Evolutionary conservation across 2,113 vertebrate species (phyloP), one percentile per base, ranked within the genome.

Genomic region (Steatornis caripensis): DNA sequence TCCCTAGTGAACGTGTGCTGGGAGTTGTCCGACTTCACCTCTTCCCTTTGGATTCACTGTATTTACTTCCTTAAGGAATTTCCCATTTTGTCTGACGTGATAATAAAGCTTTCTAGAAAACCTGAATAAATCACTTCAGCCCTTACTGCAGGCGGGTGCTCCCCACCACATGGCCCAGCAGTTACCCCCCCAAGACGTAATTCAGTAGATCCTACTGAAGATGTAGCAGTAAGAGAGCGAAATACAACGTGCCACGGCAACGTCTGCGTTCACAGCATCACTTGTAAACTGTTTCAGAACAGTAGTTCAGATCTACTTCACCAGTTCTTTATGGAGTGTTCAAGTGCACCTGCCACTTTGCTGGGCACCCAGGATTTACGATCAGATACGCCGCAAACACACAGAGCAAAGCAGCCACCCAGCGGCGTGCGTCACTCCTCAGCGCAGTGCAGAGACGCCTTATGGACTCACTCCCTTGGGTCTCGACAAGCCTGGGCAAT

Each of bases 181-280:
- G 18, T 5, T 12, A 4, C 24, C 27, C 14, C 23, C 58, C 58
- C 12, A 10, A 9, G 22, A 4, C 1, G 5, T 2, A 15, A n/a
- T 2, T 3, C 45, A 43, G 37, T 3, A 58, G 87, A 10, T 43
- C 54, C 58, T 1, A 2, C 64, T 15, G 27, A 9, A 12, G 39
- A 37, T 0, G 1, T 1, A 4, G 54, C 1, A 24, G 45, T 10
- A 16, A 0, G 1, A 64, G 48, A 69, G 32, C 53, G 34, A 12
- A 53, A 13, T 0, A 1, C 34, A 36, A 13, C 27, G 2, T 0
- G 10, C 22, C 29, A 29, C 10, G 0, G 15, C 53, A n/a, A 20
- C 0, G 0, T 26, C 53, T 1, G 5, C 0, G 37, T 2, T 20
- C 19, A 1, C 1, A 15, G 19, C 0, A 39, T 4, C 37, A 6